Evolutionary conservation across 2,797 vertebrate species (phyloP).

Genomic region (Pelodytes ibericus): DNA sequence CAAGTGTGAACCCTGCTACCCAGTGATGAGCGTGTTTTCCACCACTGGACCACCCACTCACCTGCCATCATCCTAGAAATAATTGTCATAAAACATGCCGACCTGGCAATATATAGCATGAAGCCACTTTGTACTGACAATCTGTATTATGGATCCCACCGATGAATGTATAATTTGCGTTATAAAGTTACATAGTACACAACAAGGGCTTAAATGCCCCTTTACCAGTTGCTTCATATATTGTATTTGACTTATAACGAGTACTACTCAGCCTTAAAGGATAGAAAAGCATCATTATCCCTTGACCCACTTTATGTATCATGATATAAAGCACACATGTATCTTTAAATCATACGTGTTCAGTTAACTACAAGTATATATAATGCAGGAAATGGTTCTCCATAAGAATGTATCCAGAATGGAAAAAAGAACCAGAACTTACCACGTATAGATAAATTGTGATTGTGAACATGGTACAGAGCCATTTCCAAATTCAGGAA

Average conservation of each 20-base stretch:
- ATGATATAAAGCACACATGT: neutral
- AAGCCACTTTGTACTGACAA: constrained; percentile 14
- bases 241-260: neutral
- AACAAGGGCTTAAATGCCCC: constrained; percentile 1
- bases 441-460: too few relatives aligned
- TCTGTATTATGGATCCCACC: constrained; percentile 18
- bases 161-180: constrained; percentile 24
- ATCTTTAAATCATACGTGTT: neutral
- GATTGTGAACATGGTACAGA: too few relatives aligned
- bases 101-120: neutral
- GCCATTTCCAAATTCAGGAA: too few relatives aligned
- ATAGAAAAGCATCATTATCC: neutral
- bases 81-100: neutral
- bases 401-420: too few relatives aligned
- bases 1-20: constrained; percentile 62
- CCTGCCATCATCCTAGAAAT: constrained; percentile 60
- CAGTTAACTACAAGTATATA: neutral
- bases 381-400: too few relatives aligned
- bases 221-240: neutral
- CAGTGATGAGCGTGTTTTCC: constrained; percentile 56
- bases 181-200: constrained; percentile 23
- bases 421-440: too few relatives aligned
- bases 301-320: neutral
- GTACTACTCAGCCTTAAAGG: neutral
- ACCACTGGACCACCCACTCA: constrained; percentile 60